Base-by-base conservation (phyloP, 1,140 invertebrate genomes). In the Aphidius ervi region DNA sequence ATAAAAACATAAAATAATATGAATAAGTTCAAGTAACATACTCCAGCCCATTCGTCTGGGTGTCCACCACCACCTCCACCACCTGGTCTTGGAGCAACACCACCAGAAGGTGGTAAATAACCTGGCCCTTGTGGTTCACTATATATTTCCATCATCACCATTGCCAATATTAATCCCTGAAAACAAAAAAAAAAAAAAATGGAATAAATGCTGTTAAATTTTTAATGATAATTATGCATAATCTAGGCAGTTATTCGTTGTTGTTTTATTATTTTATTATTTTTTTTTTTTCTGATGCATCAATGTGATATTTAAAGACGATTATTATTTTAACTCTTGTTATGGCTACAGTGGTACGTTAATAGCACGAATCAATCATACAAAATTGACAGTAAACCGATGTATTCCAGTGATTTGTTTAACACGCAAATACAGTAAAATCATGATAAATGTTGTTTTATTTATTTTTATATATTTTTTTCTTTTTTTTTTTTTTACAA, bases 61-160 rank as follows among this genome's bases (percentile, higher is more conserved):
- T 79, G 79, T 56, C 77, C 79, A 45, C 62, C 59, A 6, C 67
- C 65, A 37, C 59, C 56, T 6, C 63, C 61, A 37, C 68, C 63
- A 46, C 62, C 40, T 42, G 66, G 59, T 43, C 70, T 47, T 39
- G 61, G 62, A 45, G 61, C 54, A 43, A 5, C 42, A 7, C 74
- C 74, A 7, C 74, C 72, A 49, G 76, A 82, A 1, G 83, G 84
- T 9, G 83, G 83, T 58, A 84, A 73, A 65, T 84, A 84, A 57
- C 79, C 79, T 56, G 82, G 81, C 45, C 78, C 79, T 65, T 82
- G 79, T 48, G 79, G 79, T 63, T 74, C 72, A 60, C 70, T 72
- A 41, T 65, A 65, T 65, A 78, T 73, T 69, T 68, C 74, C 61
- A 62, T 65, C 63, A 75, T 63, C 69, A 74, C 68, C 69, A 65